Conservation (phyloP, 2,888 invertebrate species). For the Apoderus coryli region DNA sequence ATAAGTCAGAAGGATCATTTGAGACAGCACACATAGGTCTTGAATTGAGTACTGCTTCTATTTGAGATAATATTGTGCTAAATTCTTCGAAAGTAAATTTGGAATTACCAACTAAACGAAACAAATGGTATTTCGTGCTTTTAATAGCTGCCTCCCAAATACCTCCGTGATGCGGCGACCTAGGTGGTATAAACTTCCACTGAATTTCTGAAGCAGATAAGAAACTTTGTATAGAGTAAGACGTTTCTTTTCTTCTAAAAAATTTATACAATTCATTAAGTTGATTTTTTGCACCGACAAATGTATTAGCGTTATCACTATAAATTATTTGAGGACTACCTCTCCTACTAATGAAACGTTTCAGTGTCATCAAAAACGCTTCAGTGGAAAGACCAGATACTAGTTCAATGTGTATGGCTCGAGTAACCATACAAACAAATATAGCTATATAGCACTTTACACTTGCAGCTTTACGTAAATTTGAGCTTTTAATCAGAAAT, state of each 20-base stretch:
- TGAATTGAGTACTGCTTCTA: not conserved
- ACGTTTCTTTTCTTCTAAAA: not conserved
- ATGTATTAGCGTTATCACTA: not conserved
- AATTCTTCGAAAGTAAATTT: slow-evolving; percentile 1
- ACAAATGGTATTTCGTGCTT: slow-evolving; percentile 1
- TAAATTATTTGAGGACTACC: not conserved
- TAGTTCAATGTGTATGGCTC: slow-evolving; percentile 1
- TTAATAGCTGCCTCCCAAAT: slow-evolving; percentile 2
- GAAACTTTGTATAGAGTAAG: not conserved
- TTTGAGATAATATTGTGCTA: not conserved
- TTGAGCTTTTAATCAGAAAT: not conserved
- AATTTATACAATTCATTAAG: slow-evolving; percentile 1
- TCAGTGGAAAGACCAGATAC: not conserved
- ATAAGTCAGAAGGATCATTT: slow-evolving; percentile 5
- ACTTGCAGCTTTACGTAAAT: not conserved
- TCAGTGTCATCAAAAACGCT: not conserved
- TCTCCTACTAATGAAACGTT: not conserved
- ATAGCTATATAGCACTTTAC: not conserved
- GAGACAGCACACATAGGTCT: slow-evolving; percentile 4
- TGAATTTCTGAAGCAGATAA: not conserved
- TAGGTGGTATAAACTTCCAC: slow-evolving; percentile 1
- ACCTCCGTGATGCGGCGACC: not conserved
- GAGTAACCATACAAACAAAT: not conserved
- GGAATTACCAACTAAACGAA: not conserved
- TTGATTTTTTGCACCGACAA: not conserved